Evolutionary conservation across 1,140 invertebrate genomes (phyloP), one percentile per base, ranked within the genome.

Genomic region (Leptoteleia sp.): DNA sequence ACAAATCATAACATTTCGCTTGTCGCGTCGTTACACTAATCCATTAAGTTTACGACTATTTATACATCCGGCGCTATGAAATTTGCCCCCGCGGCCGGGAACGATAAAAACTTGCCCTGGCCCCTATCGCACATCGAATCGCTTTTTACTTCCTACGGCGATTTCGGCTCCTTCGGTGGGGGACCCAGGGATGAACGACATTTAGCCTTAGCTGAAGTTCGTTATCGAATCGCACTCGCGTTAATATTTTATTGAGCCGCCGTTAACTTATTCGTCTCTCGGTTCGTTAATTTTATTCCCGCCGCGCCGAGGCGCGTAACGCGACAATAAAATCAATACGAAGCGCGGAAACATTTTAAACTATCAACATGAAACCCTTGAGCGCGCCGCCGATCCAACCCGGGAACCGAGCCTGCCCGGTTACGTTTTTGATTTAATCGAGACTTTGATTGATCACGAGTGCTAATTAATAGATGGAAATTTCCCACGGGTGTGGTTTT

Each of bases 31-130:
- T 78, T 59, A 78, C 40, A 17, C 67, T 72, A 78, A 54, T 71
- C 16, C 31, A 61, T 78, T 67, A 71, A 71, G 54, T 57, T 78
- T 71, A 78, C 45, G 67, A 40, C 37, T 71, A 76, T 76, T 70
- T 70, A 70, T 70, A 65, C 52, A 65, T 27, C 27, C 48, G 40
- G 43, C 25, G 45, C 27, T 76, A 68, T 68, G 52, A 62, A 42
- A 25, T 37, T 13, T 57, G 11, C 15, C n/a, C n/a, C n/a, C n/a
- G n/a, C n/a, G n/a, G n/a, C n/a, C n/a, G n/a, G n/a, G n/a, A n/a
- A n/a, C n/a, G n/a, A n/a, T n/a, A n/a, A n/a, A n/a, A n/a, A n/a
- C n/a, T n/a, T n/a, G n/a, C n/a, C n/a, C n/a, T n/a, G n/a, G n/a
- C n/a, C n/a, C n/a, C n/a, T n/a, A n/a, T n/a, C 54, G 70, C 62